phyloP scores from a whole-genome alignment of 1,140 invertebrate genomes.

The Heliconius eleuchia region DNA sequence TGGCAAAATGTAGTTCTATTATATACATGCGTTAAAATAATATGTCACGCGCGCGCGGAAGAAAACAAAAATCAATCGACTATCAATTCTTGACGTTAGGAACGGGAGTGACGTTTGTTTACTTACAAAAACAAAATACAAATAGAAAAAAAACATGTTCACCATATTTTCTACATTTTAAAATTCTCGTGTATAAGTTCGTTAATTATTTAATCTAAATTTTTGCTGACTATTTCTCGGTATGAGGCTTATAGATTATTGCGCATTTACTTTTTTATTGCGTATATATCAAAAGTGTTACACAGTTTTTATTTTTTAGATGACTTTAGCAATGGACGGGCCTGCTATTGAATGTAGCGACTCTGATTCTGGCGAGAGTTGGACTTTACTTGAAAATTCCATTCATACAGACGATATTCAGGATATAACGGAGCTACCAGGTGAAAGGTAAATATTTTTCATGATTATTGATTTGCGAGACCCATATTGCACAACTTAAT shows the following conservation, averaged over 20 bases:
- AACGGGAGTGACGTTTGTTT: slow-evolving; percentile 26
- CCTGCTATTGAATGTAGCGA: slow-evolving; percentile 65
- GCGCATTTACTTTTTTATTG: slow-evolving; percentile 7
- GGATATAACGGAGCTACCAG: slow-evolving; percentile 43
- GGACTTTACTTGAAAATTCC: slow-evolving; percentile 65
- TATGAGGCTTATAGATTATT: neutral
- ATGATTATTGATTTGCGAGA: neutral
- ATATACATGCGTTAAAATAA: neutral
- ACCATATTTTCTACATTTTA: slow-evolving; percentile 13
- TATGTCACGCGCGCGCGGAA: neutral
- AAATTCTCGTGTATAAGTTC: neutral
- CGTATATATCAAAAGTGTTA: neutral
- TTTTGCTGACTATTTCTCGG: neutral
- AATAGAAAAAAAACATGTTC: slow-evolving; percentile 26
- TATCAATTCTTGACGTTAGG: slow-evolving; percentile 32
- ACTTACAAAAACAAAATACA: slow-evolving; percentile 35
- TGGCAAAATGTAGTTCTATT: neutral
- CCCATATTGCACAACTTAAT: neutral
- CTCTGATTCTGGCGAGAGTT: slow-evolving; percentile 75
- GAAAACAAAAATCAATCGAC: slow-evolving; percentile 50
- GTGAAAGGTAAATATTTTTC: slow-evolving; percentile 34
- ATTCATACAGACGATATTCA: slow-evolving; percentile 50
- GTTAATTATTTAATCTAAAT: neutral
- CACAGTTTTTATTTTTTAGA: slow-evolving; percentile 1
- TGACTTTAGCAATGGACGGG: slow-evolving; percentile 59